Conservation (phyloP, 2,888 invertebrate genomes). For the Tanypteryx hageni region DNA sequence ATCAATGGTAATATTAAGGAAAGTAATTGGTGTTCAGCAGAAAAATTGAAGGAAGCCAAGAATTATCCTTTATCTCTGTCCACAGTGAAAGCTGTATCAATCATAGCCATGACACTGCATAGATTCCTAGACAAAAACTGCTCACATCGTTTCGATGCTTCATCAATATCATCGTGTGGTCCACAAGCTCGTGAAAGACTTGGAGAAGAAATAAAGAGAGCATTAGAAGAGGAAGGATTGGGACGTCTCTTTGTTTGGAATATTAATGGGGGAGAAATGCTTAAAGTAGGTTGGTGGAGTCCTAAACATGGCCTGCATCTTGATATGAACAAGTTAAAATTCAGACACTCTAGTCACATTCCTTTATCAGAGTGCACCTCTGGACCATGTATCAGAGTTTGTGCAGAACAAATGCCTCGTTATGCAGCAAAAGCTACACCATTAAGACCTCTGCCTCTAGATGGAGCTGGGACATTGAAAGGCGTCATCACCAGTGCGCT, state of each 20-base stretch:
- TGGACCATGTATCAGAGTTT: slow-evolving; percentile 69
- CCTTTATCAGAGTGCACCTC: slow-evolving; percentile 67
- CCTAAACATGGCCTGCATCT: slow-evolving; percentile 6
- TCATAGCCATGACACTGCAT: slow-evolving; percentile 30
- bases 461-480: slow-evolving; percentile 71
- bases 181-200: neutral
- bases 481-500: slow-evolving; percentile 73
- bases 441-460: slow-evolving; percentile 9
- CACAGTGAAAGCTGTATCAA: slow-evolving; percentile 42
- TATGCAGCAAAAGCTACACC: slow-evolving; percentile 67
- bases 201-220: neutral
- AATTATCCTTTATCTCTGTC: neutral
- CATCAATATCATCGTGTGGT: slow-evolving; percentile 39
- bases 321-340: slow-evolving; percentile 5
- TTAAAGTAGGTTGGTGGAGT: slow-evolving; percentile 28
- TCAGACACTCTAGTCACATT: slow-evolving; percentile 40
- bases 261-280: slow-evolving; percentile 31
- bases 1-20: neutral
- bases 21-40: neutral
- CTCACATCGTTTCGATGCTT: slow-evolving; percentile 40
- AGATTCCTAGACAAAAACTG: slow-evolving; percentile 58
- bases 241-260: slow-evolving; percentile 48
- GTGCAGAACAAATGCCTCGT: slow-evolving; percentile 68
- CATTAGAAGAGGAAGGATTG: slow-evolving; percentile 40
- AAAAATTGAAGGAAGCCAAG: neutral